Evolutionary conservation across 2,888 invertebrate genomes (phyloP).

Genomic region (Luperina testacea): DNA sequence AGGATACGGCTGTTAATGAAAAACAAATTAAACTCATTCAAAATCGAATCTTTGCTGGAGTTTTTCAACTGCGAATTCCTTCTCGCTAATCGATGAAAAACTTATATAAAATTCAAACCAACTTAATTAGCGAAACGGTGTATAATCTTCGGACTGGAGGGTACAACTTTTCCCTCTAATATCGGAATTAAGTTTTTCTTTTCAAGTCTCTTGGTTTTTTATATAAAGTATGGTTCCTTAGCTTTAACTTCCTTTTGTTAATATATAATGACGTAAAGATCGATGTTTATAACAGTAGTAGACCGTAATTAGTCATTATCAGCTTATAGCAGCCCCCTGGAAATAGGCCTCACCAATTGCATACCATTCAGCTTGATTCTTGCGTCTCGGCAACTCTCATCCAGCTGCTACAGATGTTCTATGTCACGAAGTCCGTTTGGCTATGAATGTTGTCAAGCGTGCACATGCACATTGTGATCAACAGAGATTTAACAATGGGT

Average conservation of each 20-base stretch:
- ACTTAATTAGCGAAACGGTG: slow-evolving; percentile 43
- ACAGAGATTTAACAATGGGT: too few species aligned
- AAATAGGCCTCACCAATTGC: neutral
- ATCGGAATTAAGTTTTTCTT: slow-evolving; percentile 17
- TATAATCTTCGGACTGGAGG: slow-evolving; percentile 40
- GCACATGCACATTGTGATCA: too few species aligned
- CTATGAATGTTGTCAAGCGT: too few species aligned
- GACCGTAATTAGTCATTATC: neutral
- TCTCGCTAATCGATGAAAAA: slow-evolving; percentile 30
- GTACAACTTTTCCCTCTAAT: slow-evolving; percentile 40
- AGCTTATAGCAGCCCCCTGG: neutral
- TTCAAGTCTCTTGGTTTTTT: slow-evolving; percentile 22
- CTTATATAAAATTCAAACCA: slow-evolving; percentile 35
- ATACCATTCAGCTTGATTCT: neutral
- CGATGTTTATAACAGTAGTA: neutral
- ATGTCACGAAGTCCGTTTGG: too few species aligned
- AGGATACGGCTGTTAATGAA: slow-evolving; percentile 48
- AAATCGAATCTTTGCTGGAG: neutral
- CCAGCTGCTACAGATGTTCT: too few species aligned
- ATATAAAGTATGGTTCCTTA: neutral
- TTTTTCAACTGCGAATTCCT: slow-evolving; percentile 12
- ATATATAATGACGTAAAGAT: neutral
- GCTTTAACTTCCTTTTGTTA: neutral
- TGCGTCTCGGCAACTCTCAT: neutral
- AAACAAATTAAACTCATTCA: slow-evolving; percentile 26